Conservation (phyloP, 1,140 invertebrate genomes). For the Aphaenogaster ashmeadi region DNA sequence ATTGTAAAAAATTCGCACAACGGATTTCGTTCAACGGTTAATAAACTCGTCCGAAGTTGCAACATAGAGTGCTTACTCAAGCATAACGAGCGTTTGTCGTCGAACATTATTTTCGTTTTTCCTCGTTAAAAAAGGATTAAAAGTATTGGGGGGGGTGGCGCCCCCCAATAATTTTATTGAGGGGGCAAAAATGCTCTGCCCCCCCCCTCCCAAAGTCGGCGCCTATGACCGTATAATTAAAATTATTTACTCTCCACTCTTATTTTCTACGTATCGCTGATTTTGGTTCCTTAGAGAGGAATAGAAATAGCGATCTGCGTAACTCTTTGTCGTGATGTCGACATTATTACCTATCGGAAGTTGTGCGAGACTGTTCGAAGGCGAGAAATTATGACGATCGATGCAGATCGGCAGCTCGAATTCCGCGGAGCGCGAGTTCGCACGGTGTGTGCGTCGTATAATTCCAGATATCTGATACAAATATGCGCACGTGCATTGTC, state of each 20-base stretch:
- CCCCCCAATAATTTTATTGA: too few species aligned
- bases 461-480: slow-evolving; percentile 52
- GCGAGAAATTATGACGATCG: neutral
- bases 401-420: neutral
- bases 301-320: neutral
- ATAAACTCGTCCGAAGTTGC: too few species aligned
- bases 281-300: neutral
- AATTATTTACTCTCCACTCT: neutral
- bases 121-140: too few species aligned
- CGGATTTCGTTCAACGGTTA: too few species aligned
- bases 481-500: slow-evolving; percentile 55
- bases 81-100: too few species aligned
- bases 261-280: neutral
- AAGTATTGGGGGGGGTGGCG: too few species aligned
- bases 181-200: too few species aligned
- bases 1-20: too few species aligned
- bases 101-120: too few species aligned
- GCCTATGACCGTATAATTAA: neutral
- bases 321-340: neutral
- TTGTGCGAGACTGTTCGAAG: neutral
- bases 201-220: too few species aligned
- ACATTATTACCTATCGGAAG: neutral
- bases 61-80: too few species aligned
- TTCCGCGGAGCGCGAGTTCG: slow-evolving; percentile 20
- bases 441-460: slow-evolving; percentile 24